Evolutionary conservation across 2,113 vertebrate species (phyloP), one percentile per base, ranked within the genome.

Genomic region (Ceyx cyanopectus): DNA sequence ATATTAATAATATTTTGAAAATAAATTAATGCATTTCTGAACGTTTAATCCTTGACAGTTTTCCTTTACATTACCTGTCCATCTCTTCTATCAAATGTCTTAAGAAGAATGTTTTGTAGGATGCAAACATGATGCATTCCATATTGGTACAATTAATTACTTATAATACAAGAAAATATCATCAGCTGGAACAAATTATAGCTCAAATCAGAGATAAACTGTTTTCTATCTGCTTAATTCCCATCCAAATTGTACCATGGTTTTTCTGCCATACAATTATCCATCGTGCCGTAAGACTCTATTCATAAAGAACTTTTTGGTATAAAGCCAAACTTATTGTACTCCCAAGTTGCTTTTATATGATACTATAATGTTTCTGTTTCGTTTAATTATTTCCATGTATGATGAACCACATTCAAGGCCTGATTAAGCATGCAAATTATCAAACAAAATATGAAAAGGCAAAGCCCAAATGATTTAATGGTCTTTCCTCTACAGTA

Each of bases 351-450:
- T 83, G 41, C 54, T 87, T 94, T 78, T 84, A 78, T 86, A 41
- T 13, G 34, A 5, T 15, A 87, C 58, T 40, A 74, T 20, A 74
- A 74, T 34, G 45, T 90, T 83, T 77, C 80, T 75, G 17, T n/a
- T 45, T 23, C 34, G 50, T 84, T 85, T 81, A 57, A 74, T 65
- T 17, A 80, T n/a, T 43, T 37, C 11, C 6, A 17, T 3, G 13
- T n/a, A 77, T 66, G 63, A 75, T 21, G 19, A 91, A 46, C 27
- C 73, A 88, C 76, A 84, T 53, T 92, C 48, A 57, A 50, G 53
- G 27, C 37, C 78, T 53, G 51, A 51, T 45, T 78, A 83, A 92
- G 78, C 56, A 94, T 45, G 88, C 67, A 94, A 94, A 93, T 86
- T 69, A 88, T 60, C 68, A 67, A 85, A 50, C 41, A 63, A 85